These are phyloP conservation scores for Orthosia cruda DNA, from an alignment of 2,888 invertebrate species.

Conservation along the genomic window DNA sequence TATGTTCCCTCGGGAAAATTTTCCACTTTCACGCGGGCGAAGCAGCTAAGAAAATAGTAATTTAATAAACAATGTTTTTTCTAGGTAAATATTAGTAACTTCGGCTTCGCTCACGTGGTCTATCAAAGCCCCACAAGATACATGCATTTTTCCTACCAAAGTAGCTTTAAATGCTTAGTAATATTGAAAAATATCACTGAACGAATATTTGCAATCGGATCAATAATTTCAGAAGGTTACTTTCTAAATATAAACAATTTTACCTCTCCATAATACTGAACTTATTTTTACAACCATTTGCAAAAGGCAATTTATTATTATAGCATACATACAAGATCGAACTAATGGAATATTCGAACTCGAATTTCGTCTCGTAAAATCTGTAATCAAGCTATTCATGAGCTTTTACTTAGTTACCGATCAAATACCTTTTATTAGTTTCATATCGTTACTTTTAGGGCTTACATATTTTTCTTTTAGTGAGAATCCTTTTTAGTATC, in stretches of 20 bases:
- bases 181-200: neutral
- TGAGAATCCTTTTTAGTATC: neutral
- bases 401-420: conserved; percentile 47
- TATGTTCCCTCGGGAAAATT: too few species aligned
- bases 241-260: neutral
- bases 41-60: too few species aligned
- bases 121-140: too few species aligned
- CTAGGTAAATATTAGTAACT: too few species aligned
- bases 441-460: conserved; percentile 17
- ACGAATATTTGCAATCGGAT: too few species aligned
- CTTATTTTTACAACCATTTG: conserved; percentile 4
- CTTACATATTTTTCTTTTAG: conserved; percentile 31
- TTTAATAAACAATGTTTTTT: too few species aligned
- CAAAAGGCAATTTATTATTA: conserved; percentile 18
- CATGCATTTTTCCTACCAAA: too few species aligned
- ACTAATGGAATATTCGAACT: conserved; percentile 46
- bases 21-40: too few species aligned
- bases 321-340: neutral
- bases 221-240: neutral
- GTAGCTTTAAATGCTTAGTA: too few species aligned
- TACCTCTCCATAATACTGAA: too few species aligned
- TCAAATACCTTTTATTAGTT: conserved; percentile 49
- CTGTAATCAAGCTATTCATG: conserved; percentile 38
- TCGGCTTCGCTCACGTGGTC: too few species aligned
- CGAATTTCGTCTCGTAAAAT: conserved; percentile 52